A percentile compares a stretch with the other conserved stretches of the same genome.
phyloP scores from a whole-genome alignment of 2,888 invertebrate species.

The Eupithecia subumbrata region DNA sequence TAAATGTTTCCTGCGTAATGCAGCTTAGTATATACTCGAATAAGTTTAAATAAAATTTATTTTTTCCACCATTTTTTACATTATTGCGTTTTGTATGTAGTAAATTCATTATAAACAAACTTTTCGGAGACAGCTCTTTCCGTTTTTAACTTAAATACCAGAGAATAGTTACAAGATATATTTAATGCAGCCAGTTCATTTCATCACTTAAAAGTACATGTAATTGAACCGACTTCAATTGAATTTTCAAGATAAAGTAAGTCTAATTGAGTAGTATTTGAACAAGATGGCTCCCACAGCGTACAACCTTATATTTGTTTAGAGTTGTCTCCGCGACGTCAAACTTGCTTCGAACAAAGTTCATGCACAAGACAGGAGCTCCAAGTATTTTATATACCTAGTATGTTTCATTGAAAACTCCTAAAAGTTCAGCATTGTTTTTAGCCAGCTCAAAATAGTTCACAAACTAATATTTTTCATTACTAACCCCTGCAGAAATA shows the following conservation, averaged over 20 bases:
- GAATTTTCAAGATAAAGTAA: no score
- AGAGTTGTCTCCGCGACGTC: background rate
- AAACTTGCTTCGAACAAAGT: slow-evolving; percentile 1
- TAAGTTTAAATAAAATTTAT: background rate
- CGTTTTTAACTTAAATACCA: no score
- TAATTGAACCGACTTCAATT: background rate
- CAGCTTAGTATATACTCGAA: background rate
- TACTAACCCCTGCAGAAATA: background rate
- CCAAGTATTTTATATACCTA: background rate
- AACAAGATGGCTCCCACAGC: no score
- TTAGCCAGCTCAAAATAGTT: background rate
- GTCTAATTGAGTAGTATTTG: no score
- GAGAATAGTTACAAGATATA: background rate
- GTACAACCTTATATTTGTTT: background rate
- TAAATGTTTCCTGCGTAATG: background rate
- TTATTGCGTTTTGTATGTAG: no score
- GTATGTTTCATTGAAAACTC: no score
- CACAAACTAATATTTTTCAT: background rate
- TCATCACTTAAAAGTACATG: background rate
- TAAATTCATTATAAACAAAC: background rate
- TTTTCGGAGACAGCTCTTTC: background rate
- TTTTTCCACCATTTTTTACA: no score
- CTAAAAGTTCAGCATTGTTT: background rate
- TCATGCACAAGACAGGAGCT: background rate
- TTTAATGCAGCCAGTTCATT: background rate